phyloP scores from a whole-genome alignment of 1,140 invertebrate genomes.

The Coelopa frigida region DNA sequence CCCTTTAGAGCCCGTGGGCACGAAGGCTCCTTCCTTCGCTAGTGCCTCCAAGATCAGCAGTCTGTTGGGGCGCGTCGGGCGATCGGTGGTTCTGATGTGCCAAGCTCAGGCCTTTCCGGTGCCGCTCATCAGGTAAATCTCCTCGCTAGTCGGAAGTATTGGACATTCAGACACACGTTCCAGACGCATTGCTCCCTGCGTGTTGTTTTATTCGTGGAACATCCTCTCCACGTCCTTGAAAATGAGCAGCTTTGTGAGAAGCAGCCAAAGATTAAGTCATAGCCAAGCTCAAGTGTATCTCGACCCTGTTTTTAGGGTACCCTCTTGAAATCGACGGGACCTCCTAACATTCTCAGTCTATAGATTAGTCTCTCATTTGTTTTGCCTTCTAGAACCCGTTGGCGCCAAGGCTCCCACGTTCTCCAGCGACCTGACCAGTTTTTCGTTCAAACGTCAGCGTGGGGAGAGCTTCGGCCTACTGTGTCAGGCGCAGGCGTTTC shows the following conservation, averaged over 20 bases:
- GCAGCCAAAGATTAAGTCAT: too few relatives aligned
- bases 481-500: conserved; percentile 70
- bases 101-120: conserved; percentile 52
- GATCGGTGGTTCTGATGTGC: conserved; percentile 54
- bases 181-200: too few relatives aligned
- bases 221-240: too few relatives aligned
- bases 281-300: conserved; percentile 73
- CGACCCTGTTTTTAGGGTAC: conserved; percentile 59
- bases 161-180: not conserved
- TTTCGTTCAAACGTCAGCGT: conserved; percentile 64
- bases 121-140: conserved; percentile 47
- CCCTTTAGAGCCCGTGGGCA: conserved; percentile 54
- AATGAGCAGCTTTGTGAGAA: not conserved
- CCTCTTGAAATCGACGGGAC: not conserved
- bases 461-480: conserved; percentile 51
- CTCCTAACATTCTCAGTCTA: not conserved
- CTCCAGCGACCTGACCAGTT: conserved; percentile 26
- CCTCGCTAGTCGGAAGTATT: not conserved
- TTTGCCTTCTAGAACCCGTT: conserved; percentile 55
- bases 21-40: conserved; percentile 47
- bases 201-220: too few relatives aligned
- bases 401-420: conserved; percentile 61
- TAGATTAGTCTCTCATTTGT: not conserved
- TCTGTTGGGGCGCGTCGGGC: conserved; percentile 48
- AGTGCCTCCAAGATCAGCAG: conserved; percentile 61